Evolutionary conservation across 2,797 vertebrate genomes (phyloP), one percentile per base, ranked within the genome.

Genomic region (Dryobates pubescens): DNA sequence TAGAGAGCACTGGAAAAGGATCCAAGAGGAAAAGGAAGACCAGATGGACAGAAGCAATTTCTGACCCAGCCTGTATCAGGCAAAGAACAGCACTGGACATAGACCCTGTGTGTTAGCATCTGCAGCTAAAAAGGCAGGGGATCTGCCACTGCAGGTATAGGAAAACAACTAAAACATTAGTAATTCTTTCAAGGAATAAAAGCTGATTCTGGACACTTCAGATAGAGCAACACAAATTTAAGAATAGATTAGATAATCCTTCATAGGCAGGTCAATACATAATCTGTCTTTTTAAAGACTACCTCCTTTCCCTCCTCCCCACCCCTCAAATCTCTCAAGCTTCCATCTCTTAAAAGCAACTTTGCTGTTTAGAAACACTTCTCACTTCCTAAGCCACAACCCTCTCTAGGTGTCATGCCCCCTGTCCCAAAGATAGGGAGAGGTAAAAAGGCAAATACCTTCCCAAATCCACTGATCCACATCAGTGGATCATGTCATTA

Each of bases 281-380:
- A 20, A 3, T 7, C 29, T n/a, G 17, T 38, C 8, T 65, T 88
- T 69, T 43, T 41, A 68, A 74, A 26, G 13, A 49, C 7, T 19
- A 24, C 0, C 0, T 19, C 3, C 4, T 17, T 45, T 38, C 32
- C 24, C 23, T 3, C 13, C 20, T 1, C 17, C 14, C 22, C 30
- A 41, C 18, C 41, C 15, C 41, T 43, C 12, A n/a, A 10, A 51
- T 53, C 29, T 68, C 45, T 54, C 34, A 85, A 64, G 47, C 6
- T 6, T 43, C 6, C 8, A 70, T 7, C 10, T 72, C 18, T 34
- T 67, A 47, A 41, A 41, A 69, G 24, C 17, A 59, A 6, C 29
- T 73, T 22, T 58, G 17, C 36, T 84, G 20, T 53, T 74, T n/a
- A 36, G 58, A 78, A 20, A 4, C 22, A 51, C 27, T 29, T 88